Percentiles rank a stretch among this genome's conserved stretches.
Evolutionary conservation across 1,140 invertebrate genomes (phyloP).

Genomic region (Sipha flava): DNA sequence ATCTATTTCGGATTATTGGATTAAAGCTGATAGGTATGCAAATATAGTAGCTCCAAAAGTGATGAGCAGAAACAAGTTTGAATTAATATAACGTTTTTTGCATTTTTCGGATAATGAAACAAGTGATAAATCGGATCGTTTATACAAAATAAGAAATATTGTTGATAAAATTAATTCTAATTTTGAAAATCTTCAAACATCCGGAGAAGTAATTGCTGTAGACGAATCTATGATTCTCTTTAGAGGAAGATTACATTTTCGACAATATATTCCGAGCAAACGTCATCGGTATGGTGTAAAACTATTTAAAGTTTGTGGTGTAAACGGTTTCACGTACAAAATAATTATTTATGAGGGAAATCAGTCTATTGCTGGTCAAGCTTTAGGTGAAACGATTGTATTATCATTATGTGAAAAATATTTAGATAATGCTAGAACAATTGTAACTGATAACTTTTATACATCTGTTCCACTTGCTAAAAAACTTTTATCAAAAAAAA

Average conservation of each 20-base stretch:
- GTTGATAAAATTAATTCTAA: slow-evolving; percentile 26
- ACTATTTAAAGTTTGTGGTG: slow-evolving; percentile 41
- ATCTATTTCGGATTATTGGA: background rate
- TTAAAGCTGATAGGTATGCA: background rate
- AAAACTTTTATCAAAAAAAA: slow-evolving; percentile 34
- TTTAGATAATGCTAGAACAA: background rate
- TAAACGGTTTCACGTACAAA: slow-evolving; percentile 39
- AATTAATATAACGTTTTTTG: background rate
- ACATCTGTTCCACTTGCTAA: slow-evolving; percentile 36
- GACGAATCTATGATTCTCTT: slow-evolving; percentile 44
- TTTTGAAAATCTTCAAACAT: slow-evolving; percentile 34
- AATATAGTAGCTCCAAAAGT: background rate
- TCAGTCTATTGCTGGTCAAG: background rate
- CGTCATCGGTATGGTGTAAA: slow-evolving; percentile 43
- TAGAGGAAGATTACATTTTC: slow-evolving; percentile 42
- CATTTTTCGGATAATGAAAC: slow-evolving; percentile 37
- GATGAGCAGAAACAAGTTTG: background rate
- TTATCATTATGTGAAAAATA: background rate
- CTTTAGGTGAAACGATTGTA: background rate
- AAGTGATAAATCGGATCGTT: slow-evolving; percentile 20
- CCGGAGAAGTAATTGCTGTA: slow-evolving; percentile 40
- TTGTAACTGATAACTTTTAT: slow-evolving; percentile 34
- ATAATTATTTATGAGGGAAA: slow-evolving; percentile 38
- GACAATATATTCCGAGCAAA: slow-evolving; percentile 45
- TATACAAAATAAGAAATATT: slow-evolving; percentile 37